These are phyloP conservation scores for Cervus canadensis DNA, from an alignment of 2,113 vertebrate species.

Conservation along the genomic window DNA sequence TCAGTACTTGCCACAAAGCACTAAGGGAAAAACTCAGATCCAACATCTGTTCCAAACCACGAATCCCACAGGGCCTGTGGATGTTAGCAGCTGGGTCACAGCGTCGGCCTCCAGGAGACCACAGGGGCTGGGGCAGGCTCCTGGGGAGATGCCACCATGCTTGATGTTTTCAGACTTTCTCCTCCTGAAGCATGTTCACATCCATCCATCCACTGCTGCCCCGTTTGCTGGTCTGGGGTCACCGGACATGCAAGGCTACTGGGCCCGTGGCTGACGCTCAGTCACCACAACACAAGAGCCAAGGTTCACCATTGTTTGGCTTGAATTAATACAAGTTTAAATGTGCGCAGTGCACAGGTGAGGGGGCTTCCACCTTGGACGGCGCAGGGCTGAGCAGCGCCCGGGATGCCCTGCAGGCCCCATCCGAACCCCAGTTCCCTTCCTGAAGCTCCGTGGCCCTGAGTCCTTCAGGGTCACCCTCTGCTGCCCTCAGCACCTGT, in stretches of 20 bases:
- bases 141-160: background rate
- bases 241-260: background rate
- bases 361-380: background rate
- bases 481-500: background rate
- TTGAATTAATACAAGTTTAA: background rate
- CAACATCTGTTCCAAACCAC: background rate
- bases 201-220: accelerated
- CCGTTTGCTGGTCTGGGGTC: accelerated
- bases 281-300: background rate
- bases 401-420: background rate
- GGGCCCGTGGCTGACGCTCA: accelerated
- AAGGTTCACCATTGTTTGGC: background rate
- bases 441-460: background rate
- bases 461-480: background rate
- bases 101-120: background rate
- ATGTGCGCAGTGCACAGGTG: accelerated
- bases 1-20: background rate
- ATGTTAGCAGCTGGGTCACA: background rate
- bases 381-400: background rate
- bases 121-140: background rate
- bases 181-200: accelerated
- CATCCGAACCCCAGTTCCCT: background rate
- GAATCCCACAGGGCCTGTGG: background rate
- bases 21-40: background rate
- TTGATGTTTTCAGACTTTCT: background rate